Conservation (phyloP, 2,797 vertebrate species). For the Macrochelys suwanniensis region DNA sequence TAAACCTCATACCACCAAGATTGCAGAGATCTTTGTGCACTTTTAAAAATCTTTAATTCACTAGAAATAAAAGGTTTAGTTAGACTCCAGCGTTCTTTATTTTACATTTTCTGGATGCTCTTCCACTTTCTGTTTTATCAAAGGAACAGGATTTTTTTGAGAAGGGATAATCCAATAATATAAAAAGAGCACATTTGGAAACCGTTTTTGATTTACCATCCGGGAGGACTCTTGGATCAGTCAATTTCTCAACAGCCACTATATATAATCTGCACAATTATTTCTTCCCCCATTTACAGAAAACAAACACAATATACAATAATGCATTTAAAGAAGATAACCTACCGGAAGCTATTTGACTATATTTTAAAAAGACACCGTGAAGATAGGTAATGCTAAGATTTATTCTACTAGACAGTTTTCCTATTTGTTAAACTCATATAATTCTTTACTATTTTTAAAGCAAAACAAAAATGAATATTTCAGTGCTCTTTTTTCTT, state of each 20-base stretch:
- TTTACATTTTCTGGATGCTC: background rate
- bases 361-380: background rate
- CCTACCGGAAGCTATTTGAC: background rate
- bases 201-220: background rate
- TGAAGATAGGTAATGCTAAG: background rate
- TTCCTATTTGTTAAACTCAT: background rate
- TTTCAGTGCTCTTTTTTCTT: background rate
- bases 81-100: background rate
- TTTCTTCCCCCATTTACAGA: background rate
- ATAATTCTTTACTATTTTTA: background rate
- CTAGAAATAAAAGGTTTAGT: background rate
- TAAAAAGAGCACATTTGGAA: slow-evolving; percentile 11
- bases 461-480: background rate
- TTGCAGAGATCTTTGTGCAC: background rate
- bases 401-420: background rate
- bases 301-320: background rate
- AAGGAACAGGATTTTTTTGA: background rate
- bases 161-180: background rate
- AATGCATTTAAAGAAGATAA: background rate
- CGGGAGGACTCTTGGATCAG: background rate
- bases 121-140: background rate
- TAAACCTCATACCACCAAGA: slow-evolving; percentile 3
- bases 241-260: background rate
- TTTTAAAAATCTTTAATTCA: background rate
- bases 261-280: background rate